phyloP scores from a whole-genome alignment of 2,113 vertebrate genomes.

The Marmota flaviventris region DNA sequence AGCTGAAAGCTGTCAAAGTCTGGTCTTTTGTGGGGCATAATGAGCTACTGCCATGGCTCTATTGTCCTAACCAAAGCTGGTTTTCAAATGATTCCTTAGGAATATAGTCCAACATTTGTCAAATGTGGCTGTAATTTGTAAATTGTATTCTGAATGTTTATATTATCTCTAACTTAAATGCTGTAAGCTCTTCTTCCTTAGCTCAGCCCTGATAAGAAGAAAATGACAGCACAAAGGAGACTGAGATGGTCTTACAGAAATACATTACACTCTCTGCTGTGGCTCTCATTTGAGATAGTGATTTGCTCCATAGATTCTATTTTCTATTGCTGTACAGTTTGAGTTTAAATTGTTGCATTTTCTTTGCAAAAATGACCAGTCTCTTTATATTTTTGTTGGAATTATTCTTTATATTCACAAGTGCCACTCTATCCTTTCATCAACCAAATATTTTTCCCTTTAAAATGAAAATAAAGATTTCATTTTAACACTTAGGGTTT shows the following conservation, averaged over 20 bases:
- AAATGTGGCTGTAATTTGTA: conserved; percentile 71
- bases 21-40: conserved; percentile 61
- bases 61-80: conserved; percentile 56
- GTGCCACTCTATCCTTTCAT: not conserved
- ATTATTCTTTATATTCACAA: not conserved
- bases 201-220: conserved; percentile 59
- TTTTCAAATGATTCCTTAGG: conserved; percentile 73
- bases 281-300: conserved; percentile 16
- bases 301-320: conserved; percentile 33
- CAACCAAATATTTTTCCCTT: not conserved
- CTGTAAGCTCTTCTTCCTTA: conserved; percentile 37
- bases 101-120: conserved; percentile 50
- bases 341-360: not conserved
- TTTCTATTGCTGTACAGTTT: not conserved
- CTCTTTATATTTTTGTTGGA: not conserved
- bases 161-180: conserved; percentile 69
- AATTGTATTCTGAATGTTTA: conserved; percentile 70
- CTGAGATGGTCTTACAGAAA: conserved; percentile 53
- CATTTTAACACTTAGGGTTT: conserved; percentile 14
- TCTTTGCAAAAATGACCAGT: not conserved
- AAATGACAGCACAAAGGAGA: conserved; percentile 47
- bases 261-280: not conserved
- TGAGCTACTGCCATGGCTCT: conserved; percentile 46
- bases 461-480: conserved; percentile 27
- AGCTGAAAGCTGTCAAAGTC: conserved; percentile 78